Evolutionary conservation across 2,797 vertebrate species (phyloP).

Genomic region (Poecilia gillii): DNA sequence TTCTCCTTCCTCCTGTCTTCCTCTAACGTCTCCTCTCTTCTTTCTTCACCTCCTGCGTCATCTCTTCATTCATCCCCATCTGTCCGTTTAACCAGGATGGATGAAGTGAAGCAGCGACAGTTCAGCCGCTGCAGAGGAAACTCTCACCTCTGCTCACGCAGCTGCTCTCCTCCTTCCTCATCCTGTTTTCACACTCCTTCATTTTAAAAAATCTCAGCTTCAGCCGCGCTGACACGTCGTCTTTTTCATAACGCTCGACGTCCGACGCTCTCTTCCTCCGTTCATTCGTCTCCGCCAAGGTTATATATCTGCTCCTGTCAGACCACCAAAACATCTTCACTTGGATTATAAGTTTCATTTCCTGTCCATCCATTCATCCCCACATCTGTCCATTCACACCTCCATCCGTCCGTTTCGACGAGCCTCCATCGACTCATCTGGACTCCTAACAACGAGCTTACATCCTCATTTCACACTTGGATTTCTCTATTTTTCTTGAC

Average conservation of each 20-base stretch:
- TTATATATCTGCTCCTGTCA: slow-evolving; percentile 63
- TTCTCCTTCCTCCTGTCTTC: slow-evolving; percentile 21
- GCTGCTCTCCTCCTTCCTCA: slow-evolving; percentile 8
- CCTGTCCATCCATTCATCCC: slow-evolving; percentile 45
- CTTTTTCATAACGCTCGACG: slow-evolving; percentile 41
- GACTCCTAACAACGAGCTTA: slow-evolving; percentile 13
- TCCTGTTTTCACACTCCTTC: slow-evolving; percentile 44
- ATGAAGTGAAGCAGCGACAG: not conserved
- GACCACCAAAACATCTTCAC: slow-evolving; percentile 56
- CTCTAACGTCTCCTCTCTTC: slow-evolving; percentile 11
- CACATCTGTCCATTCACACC: slow-evolving; percentile 26
- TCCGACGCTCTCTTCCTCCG: slow-evolving; percentile 31
- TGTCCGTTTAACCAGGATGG: slow-evolving; percentile 41
- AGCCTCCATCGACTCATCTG: slow-evolving; percentile 36
- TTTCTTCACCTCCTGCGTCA: slow-evolving; percentile 33
- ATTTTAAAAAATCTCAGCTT: slow-evolving; percentile 53
- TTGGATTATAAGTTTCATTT: slow-evolving; percentile 59
- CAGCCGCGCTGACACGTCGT: slow-evolving; percentile 37
- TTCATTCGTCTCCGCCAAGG: slow-evolving; percentile 57
- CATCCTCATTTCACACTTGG: slow-evolving; percentile 34
- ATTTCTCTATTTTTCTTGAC: slow-evolving; percentile 10
- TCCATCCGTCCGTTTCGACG: slow-evolving; percentile 22
- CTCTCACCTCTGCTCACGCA: slow-evolving; percentile 12
- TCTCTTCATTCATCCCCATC: slow-evolving; percentile 50
- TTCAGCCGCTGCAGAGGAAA: not conserved